Base-by-base conservation (phyloP, 2,888 invertebrate species). In the Parascotia fuliginaria region DNA sequence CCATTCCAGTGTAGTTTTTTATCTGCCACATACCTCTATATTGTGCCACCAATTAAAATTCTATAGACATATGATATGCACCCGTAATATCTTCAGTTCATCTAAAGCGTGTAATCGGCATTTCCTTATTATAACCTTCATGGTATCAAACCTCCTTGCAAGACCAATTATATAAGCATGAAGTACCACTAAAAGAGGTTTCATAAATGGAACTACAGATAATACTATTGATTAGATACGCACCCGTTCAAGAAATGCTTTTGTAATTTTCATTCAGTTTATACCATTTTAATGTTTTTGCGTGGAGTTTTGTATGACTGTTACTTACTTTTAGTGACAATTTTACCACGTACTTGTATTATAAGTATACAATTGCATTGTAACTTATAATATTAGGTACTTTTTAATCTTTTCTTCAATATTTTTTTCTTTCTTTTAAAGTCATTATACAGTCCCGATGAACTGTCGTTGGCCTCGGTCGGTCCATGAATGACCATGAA, bases 111-210 rank as follows among this genome's bases (percentile, higher is more conserved):
- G 72, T 77, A 81, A 85, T 81, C 75, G 70, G 55, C 55, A 65
- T 75, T 83, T 85, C 83, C 86, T 85, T 82, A 77, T 82, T 81
- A 83, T 77, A 62, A 77, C 53, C 67, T 22, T 29, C 24, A 11
- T 39, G 55, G 56, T 66, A 58, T 65, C 49, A 57, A 61, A 58
- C 36, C 55, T 48, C 57, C 60, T 60, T 65, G 55, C 64, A 50
- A n/a, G 11, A 29, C 9, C 40, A 47, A 56, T 53, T 42, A 53
- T 51, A 22, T 46, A 51, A 53, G 50, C 38, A 29, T 34, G 4
- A 22, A 44, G 45, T 36, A 34, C 12, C 33, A 41, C 29, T n/a
- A 32, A 11, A 39, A 33, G 34, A 36, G 36, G 43, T 31, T 37
- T 27, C 28, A 38, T 39, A 48, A 63, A 48, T 76, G 70, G 70